Evolutionary conservation across 2,797 vertebrate species (phyloP).

Genomic region (Brotula barbata): DNA sequence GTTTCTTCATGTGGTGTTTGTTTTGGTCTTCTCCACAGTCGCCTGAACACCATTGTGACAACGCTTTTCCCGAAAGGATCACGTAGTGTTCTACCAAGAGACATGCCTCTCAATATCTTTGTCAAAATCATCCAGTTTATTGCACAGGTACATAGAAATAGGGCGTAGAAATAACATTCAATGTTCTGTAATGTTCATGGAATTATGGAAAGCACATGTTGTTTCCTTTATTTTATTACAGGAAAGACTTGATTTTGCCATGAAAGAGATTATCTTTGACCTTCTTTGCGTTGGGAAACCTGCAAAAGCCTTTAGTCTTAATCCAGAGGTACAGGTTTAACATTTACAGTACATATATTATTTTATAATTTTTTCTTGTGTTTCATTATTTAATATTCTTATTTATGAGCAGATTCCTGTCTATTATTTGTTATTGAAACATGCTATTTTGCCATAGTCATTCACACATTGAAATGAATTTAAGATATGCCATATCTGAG

Average conservation of each 20-base stretch:
- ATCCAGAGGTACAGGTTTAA: slow-evolving; percentile 81
- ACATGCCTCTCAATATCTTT: slow-evolving; percentile 99
- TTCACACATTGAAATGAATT: no score
- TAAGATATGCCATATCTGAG: no score
- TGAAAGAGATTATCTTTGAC: slow-evolving; percentile 99
- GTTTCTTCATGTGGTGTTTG: no score
- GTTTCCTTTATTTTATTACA: slow-evolving; percentile 56
- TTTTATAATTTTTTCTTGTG: no score
- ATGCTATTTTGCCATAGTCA: no score
- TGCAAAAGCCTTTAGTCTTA: slow-evolving; percentile 97
- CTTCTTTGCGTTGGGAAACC: slow-evolving; percentile 98
- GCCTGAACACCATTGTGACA: slow-evolving; percentile 98
- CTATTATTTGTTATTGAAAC: no score
- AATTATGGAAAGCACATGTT: slow-evolving; percentile 4
- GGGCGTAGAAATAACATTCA: neutral
- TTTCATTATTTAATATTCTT: no score
- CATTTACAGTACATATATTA: no score
- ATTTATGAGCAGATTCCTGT: no score
- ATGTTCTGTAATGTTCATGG: neutral
- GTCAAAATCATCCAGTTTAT: slow-evolving; percentile 99
- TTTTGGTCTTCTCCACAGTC: slow-evolving; percentile 79
- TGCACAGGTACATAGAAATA: slow-evolving; percentile 93
- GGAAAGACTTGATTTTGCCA: slow-evolving; percentile 99
- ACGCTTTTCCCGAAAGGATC: slow-evolving; percentile 99
- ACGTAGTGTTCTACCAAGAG: slow-evolving; percentile 96